These are phyloP conservation scores for Leistus spinibarbis DNA, from an alignment of 2,888 invertebrate species.

Conservation along the genomic window DNA sequence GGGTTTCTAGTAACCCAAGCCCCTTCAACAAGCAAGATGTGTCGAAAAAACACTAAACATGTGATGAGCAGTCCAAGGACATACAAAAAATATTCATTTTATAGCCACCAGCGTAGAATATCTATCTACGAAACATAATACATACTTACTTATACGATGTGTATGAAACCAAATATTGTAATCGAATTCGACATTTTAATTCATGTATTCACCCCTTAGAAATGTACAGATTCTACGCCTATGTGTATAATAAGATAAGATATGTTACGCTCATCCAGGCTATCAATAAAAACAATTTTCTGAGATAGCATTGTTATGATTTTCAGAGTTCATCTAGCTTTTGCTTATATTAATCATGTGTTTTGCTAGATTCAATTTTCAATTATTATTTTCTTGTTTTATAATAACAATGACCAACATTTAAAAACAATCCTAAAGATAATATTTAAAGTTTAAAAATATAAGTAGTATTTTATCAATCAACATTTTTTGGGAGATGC, in stretches of 20 bases:
- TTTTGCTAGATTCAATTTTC: background rate
- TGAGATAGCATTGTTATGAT: background rate
- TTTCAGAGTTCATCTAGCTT: background rate
- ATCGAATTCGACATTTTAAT: no score
- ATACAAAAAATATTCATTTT: background rate
- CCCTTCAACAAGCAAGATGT: background rate
- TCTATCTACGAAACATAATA: no score
- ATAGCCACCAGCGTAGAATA: background rate
- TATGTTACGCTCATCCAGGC: background rate
- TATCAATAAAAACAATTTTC: background rate
- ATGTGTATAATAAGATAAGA: background rate
- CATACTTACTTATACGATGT: no score
- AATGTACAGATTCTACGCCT: background rate
- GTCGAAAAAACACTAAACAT: slow-evolving; percentile 15
- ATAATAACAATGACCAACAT: background rate
- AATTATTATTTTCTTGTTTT: background rate
- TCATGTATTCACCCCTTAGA: no score
- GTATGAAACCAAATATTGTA: no score
- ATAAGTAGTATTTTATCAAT: no score
- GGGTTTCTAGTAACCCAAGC: background rate
- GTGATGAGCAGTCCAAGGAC: slow-evolving; percentile 29
- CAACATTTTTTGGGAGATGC: no score
- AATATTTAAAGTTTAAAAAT: background rate
- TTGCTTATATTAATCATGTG: background rate
- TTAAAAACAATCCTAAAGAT: background rate